These are phyloP conservation scores for Odontomachus brunneus DNA, from an alignment of 1,140 invertebrate species.

Conservation along the genomic window DNA sequence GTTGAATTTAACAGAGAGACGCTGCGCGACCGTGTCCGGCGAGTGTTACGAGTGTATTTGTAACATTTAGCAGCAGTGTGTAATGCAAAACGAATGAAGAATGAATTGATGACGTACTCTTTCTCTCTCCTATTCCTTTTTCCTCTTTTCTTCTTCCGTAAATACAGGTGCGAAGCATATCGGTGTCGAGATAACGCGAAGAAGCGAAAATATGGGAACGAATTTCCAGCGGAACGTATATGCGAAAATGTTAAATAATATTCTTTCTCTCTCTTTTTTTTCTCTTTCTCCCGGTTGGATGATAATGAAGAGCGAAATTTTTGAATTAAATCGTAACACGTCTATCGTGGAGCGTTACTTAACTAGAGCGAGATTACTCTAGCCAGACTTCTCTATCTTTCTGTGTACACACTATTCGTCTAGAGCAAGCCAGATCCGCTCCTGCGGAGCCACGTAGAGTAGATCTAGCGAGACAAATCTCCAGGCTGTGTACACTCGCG, in stretches of 20 bases:
- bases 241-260: not conserved
- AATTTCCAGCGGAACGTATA: not conserved
- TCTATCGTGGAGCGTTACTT: not conserved
- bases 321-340: slow-evolving; percentile 5
- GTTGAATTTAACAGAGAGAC: slow-evolving; percentile 25
- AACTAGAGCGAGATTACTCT: not conserved
- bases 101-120: not conserved
- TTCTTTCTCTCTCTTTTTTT: too few relatives aligned
- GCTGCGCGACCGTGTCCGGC: not conserved
- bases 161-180: not conserved
- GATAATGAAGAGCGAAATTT: not conserved
- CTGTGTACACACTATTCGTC: slow-evolving; percentile 8
- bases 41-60: slow-evolving; percentile 13
- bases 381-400: not conserved
- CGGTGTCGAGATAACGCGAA: not conserved
- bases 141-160: too few relatives aligned
- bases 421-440: slow-evolving; percentile 22
- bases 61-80: slow-evolving; percentile 15
- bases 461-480: slow-evolving; percentile 59
- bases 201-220: not conserved
- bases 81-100: not conserved
- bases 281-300: not conserved
- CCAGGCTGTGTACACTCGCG: slow-evolving; percentile 37
- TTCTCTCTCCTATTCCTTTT: too few relatives aligned
- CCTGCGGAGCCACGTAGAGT: slow-evolving; percentile 17